Evolutionary conservation across 2,888 invertebrate species (phyloP).

Genomic region (Chironomus tentans): DNA sequence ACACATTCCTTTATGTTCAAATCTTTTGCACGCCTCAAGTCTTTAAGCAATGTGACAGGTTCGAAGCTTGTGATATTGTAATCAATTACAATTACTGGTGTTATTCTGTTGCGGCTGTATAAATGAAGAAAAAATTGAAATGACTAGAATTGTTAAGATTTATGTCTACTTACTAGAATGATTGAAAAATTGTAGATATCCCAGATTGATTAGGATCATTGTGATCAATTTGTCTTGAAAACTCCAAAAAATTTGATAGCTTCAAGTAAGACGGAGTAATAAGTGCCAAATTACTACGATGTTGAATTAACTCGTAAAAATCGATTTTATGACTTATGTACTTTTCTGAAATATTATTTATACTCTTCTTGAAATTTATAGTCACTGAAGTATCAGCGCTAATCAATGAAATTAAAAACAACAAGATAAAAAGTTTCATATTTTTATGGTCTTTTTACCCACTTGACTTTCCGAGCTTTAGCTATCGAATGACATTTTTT

Average conservation of each 20-base stretch:
- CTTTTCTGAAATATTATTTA: background rate
- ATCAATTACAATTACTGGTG: slow-evolving; percentile 7
- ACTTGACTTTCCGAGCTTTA: background rate
- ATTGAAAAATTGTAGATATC: background rate
- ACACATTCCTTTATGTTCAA: slow-evolving; percentile 53
- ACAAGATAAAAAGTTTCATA: background rate
- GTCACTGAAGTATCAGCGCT: slow-evolving; percentile 6
- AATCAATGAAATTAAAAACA: background rate
- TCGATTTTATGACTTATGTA: slow-evolving; percentile 10
- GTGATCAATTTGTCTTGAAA: background rate
- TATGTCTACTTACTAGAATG: background rate
- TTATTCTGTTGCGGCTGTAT: background rate
- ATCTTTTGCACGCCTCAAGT: slow-evolving; percentile 48
- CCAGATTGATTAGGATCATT: too few relatives aligned
- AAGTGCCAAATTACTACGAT: background rate
- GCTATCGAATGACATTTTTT: background rate
- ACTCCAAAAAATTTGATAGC: background rate
- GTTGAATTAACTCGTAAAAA: slow-evolving; percentile 12
- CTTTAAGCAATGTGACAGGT: background rate
- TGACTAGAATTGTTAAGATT: background rate
- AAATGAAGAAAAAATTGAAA: background rate
- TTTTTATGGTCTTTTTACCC: background rate
- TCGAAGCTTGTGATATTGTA: slow-evolving; percentile 8
- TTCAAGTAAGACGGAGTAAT: background rate
- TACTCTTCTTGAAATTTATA: slow-evolving; percentile 6